A percentile compares a stretch with the other conserved stretches of the same genome.
Evolutionary conservation across 2,113 vertebrate genomes (phyloP).

Genomic region (Corythornis madagascariensis): DNA sequence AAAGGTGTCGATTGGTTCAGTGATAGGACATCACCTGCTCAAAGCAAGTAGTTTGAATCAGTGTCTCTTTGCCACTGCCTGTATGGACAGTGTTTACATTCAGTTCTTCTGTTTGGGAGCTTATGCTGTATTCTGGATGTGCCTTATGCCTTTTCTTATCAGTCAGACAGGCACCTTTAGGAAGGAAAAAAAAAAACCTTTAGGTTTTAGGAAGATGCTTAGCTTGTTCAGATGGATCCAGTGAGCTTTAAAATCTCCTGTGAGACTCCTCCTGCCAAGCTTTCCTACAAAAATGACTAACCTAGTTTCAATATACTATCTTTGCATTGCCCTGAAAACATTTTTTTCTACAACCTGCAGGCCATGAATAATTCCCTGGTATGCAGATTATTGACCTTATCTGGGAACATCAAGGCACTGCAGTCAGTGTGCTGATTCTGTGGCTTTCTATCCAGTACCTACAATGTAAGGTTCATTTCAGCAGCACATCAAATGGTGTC

Average conservation of each 20-base stretch:
- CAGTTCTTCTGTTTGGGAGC: background rate
- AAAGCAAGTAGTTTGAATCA: background rate
- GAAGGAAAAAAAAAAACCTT: too few relatives aligned
- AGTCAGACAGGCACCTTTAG: background rate
- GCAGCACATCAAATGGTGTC: background rate
- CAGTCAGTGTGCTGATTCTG: background rate
- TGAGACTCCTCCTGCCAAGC: background rate
- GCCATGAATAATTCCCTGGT: conserved; percentile 4
- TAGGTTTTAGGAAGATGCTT: background rate
- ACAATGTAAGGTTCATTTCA: background rate
- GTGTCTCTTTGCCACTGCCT: background rate
- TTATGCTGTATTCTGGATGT: background rate
- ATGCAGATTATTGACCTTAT: conserved; percentile 37
- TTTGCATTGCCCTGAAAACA: background rate
- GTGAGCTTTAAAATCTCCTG: background rate
- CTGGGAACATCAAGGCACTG: conserved; percentile 5
- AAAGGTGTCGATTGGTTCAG: background rate
- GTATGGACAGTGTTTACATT: background rate
- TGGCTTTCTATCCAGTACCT: background rate
- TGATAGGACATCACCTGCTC: background rate
- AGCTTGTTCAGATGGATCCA: background rate
- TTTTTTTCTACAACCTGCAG: background rate
- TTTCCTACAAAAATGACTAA: background rate
- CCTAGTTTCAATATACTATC: background rate
- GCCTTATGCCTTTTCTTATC: background rate